phyloP scores from a whole-genome alignment of 2,888 invertebrate species.

The Spisula solida region DNA sequence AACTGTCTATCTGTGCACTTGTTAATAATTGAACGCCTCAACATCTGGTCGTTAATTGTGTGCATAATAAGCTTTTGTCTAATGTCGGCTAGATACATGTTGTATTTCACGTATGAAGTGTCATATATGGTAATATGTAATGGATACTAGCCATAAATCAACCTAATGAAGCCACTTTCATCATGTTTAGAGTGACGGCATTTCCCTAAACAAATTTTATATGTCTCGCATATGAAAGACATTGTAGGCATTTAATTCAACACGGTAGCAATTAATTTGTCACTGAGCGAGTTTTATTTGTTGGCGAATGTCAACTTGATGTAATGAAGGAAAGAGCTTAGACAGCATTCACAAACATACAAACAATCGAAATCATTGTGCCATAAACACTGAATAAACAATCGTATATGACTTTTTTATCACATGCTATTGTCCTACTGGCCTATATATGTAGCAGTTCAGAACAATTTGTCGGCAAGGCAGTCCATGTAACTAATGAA shows the following conservation, averaged over 20 bases:
- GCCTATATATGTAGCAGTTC: slow-evolving; percentile 22
- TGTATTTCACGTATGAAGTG: slow-evolving; percentile 24
- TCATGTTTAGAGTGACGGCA: slow-evolving; percentile 41
- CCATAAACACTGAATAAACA: slow-evolving; percentile 50
- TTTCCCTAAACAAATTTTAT: slow-evolving; percentile 50
- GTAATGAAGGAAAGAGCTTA: slow-evolving; percentile 44
- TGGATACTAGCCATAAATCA: slow-evolving; percentile 39
- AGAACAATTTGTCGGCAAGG: background rate
- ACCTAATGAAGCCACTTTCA: background rate
- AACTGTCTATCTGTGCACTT: background rate
- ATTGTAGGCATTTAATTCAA: slow-evolving; percentile 34
- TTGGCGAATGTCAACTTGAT: slow-evolving; percentile 46
- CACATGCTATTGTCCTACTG: slow-evolving; percentile 54
- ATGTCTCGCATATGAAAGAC: slow-evolving; percentile 27
- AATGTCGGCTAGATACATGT: slow-evolving; percentile 8
- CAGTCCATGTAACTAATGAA: background rate
- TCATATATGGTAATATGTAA: slow-evolving; percentile 33
- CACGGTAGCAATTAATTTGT: slow-evolving; percentile 44
- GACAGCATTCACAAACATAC: slow-evolving; percentile 46
- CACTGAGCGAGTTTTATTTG: slow-evolving; percentile 44
- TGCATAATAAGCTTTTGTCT: background rate
- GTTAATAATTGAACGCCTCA: background rate
- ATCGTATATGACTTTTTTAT: slow-evolving; percentile 37
- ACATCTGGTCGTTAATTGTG: background rate
- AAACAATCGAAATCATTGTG: slow-evolving; percentile 56